Evolutionary conservation across 2,888 invertebrate species (phyloP), one percentile per base, ranked within the genome.

Genomic region (Epistrophe eligans): DNA sequence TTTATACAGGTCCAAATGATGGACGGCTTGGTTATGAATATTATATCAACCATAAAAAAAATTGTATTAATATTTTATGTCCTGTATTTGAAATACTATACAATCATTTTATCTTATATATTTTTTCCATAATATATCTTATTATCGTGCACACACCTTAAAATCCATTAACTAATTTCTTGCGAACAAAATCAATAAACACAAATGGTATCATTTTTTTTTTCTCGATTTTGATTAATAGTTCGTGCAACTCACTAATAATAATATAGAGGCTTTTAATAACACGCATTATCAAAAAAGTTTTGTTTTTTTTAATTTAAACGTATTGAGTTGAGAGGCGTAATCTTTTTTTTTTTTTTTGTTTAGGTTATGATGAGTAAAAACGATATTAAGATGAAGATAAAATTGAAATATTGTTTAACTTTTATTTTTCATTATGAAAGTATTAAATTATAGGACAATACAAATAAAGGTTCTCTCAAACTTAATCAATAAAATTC

Each of bases 131-230:
- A n/a, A n/a, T 10, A 24, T 52, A 52, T 19, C 5, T 50, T 50
- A 19, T 50, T 24, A 19, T 2, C 50, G 13, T 57, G 38, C 35
- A 35, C 58, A 35, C 58, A 62, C 66, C 66, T 50, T 48, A 28
- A 50, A 48, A 35, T 17, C 48, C 48, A 66, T 66, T 66, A 66
- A 66, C 48, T 66, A 66, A 66, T 66, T 48, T 35, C 48, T 9
- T 15, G 35, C 7, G 17, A 35, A 24, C 32, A 64, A 28, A 64
- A 17, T 64, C 64, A 28, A 64, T 45, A 64, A 15, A 58, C n/a
- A 35, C 9, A 19, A 50, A 11, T 58, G 35, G 35, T 35, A 58
- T 58, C 35, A n/a, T n/a, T n/a, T 10, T 4, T 57, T 45, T 45
- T 45, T 28, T 24, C 0, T 15, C 5, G 45, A 45, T 28, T 64